Base-by-base conservation (phyloP, 2,888 invertebrate genomes). In the Noctua fimbriata region DNA sequence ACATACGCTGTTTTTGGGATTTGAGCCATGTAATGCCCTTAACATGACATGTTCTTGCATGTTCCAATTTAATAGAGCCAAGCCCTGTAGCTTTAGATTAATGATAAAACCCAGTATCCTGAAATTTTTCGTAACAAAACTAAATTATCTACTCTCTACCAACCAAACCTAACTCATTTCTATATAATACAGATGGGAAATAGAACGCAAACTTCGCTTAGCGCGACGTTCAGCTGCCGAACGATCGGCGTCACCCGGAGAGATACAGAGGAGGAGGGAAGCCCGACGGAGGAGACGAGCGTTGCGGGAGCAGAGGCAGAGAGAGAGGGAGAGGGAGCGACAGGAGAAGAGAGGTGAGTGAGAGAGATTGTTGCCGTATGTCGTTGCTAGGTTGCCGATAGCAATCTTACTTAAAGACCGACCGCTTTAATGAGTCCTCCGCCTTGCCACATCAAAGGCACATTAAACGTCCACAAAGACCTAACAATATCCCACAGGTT, bases 161-260 rank as follows among this genome's bases (percentile, higher is more conserved):
- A 60, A 1, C 3, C 16, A 32, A 32, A 10, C 1, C 32, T 63
- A 66, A 66, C 41, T 16, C 14, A 44, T 67, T 44, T 18, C 18
- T 47, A 18, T 10, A 1, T 18, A 58, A 76, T 2, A 66, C 72
- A 96, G 96, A 89, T 99, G 99, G 98, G 99, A 99, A 94, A 99
- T 99, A 79, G 99, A 99, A 92, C 98, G 99, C 82, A 99, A 99
- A 93, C 96, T 99, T 3, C 97, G 99, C 44, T 97, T 99, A 85
- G 99, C 99, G 0, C 92, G 94, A 0, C 96, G 97, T 0, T 95
- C 96, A 1, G 96, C 97, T 0, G 94, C 94, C 0, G 96, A 96
- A 58, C 90, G 96, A 0, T 93, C 94, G 0, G 94, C 94, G 0
- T 95, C 95, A 0, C 96, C 95, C 1, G 94, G 90, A 0, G 94